A percentile compares a stretch with the other conserved stretches of the same genome.
These are phyloP conservation scores for Apostichopus japonicus DNA, from an alignment of 35 echinoderm and acorn worm genomes.

Conservation along the genomic window DNA sequence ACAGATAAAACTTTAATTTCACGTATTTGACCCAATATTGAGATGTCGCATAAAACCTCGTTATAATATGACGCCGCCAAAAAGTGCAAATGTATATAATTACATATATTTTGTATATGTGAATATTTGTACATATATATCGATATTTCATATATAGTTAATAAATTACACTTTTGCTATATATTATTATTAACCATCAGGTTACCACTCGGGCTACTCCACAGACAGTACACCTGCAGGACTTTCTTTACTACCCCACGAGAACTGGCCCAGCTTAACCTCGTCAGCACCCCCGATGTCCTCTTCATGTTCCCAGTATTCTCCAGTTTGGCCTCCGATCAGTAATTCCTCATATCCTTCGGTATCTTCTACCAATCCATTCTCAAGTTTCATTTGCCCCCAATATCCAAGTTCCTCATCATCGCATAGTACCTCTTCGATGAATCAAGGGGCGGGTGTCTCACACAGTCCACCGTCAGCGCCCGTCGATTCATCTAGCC, in stretches of 20 bases:
- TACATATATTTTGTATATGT: too few species aligned
- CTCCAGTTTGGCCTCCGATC: conserved; percentile 18
- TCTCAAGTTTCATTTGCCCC: conserved; percentile 20
- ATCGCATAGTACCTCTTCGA: neutral
- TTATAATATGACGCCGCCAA: too few species aligned
- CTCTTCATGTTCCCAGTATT: conserved; percentile 25
- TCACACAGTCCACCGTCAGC: conserved; percentile 35
- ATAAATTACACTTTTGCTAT: too few species aligned
- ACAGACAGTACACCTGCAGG: neutral
- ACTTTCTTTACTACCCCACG: conserved; percentile 21
- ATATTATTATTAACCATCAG: neutral
- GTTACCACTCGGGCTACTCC: neutral
- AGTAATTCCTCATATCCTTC: conserved; percentile 11
- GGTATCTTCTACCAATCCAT: neutral
- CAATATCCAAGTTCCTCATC: neutral
- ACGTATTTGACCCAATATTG: too few species aligned
- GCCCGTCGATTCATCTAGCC: neutral
- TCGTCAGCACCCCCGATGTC: conserved; percentile 16
- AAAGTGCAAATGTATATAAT: too few species aligned
- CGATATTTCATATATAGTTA: too few species aligned
- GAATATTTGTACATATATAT: too few species aligned
- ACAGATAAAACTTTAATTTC: too few species aligned
- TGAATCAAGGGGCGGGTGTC: neutral
- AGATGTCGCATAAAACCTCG: too few species aligned
- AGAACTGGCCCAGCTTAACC: conserved; percentile 6